Evolutionary conservation across 2,113 vertebrate species (phyloP), one percentile per base, ranked within the genome.

Genomic region (Podarcis muralis): DNA sequence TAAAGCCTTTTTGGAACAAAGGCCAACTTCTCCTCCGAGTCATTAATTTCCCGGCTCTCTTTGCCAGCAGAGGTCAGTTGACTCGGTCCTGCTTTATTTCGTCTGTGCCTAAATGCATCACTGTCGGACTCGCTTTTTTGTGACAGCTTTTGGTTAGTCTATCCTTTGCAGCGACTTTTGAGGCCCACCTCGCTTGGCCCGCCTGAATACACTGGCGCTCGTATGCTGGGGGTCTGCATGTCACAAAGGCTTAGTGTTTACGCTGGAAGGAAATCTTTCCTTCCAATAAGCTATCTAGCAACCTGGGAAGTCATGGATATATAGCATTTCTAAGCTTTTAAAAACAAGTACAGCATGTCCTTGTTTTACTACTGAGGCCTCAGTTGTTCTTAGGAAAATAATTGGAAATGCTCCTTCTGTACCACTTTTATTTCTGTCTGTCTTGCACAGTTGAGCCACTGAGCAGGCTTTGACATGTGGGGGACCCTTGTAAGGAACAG

Each of bases 1-100:
- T 66, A 94, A 35, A 87, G 35, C 9, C 77, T 81, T 90, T 59
- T 78, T 85, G 85, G 85, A 80, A 40, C 20, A 77, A 89, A 89
- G 71, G 62, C 81, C 83, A 80, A 0, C 81, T 62, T 35, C 68
- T 83, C 57, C 62, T 77, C 35, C 16, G 40, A 91, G 75, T 89
- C 86, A 74, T 1, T 0, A 16, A 5, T n/a, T 89, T 88, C 25
- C 77, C 35, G 7, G 18, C 3, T 77, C 2, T 3, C 11, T 1
- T 88, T 86, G 65, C 76, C 81, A 83, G 40, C 48, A 85, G 3
- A 2, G 76, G 84, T 85, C 83, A 78, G 32, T 68, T 6, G 81
- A 9, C 66, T 88, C 23, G 48, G 40, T n/a, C 35, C 90, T 82
- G 18, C 75, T 66, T 27, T 87, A 71, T 16, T 48, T 84, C 76